phyloP scores from a whole-genome alignment of 2,797 vertebrate genomes.

The Hypotaenidia philippensis region DNA sequence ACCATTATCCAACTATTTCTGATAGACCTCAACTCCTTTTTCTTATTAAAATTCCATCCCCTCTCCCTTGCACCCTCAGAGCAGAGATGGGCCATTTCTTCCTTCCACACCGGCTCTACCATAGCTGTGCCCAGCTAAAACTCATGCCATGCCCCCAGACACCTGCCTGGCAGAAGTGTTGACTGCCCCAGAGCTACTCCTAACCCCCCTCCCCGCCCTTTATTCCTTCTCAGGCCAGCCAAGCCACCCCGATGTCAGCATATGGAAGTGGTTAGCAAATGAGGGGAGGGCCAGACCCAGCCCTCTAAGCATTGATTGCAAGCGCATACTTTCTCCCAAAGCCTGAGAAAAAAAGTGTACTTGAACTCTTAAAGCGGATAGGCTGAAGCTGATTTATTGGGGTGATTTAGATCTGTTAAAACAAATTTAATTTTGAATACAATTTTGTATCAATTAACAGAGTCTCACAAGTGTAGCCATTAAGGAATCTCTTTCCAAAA shows the following conservation, averaged over 20 bases:
- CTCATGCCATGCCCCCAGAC: fast-evolving
- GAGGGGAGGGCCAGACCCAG: not conserved
- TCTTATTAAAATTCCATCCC: not conserved
- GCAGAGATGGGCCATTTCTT: fast-evolving
- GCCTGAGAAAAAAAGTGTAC: not conserved
- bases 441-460: constrained; percentile 68
- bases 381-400: constrained; percentile 55
- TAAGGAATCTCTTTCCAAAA: constrained; percentile 59
- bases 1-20: not conserved
- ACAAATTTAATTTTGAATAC: constrained; percentile 70
- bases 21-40: not conserved
- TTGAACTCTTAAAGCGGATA: constrained; percentile 19
- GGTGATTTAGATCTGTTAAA: constrained; percentile 60
- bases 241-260: not conserved
- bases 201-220: not conserved
- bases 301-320: not conserved
- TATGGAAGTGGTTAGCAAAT: not conserved
- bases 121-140: too few species aligned
- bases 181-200: fast-evolving
- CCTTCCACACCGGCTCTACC: fast-evolving
- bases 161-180: not conserved
- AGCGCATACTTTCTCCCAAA: not conserved
- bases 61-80: not conserved
- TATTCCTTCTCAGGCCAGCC: not conserved
- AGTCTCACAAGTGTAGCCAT: constrained; percentile 51